phyloP scores from a whole-genome alignment of 2,113 vertebrate genomes.

The Coryphaenoides rupestris region DNA sequence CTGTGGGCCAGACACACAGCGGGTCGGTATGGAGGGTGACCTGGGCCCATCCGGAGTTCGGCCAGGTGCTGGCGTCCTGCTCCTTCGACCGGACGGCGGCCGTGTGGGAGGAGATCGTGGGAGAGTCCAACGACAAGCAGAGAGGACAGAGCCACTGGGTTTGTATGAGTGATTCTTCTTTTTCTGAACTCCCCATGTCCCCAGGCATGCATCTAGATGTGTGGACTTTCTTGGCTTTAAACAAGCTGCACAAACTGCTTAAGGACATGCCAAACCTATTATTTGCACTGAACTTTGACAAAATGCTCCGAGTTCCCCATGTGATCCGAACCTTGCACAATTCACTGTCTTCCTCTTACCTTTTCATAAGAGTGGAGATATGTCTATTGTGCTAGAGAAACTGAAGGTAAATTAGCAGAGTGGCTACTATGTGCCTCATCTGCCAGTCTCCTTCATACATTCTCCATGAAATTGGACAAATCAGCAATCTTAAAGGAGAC shows the following conservation, averaged over 20 bases:
- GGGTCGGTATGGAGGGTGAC: slow-evolving; percentile 98
- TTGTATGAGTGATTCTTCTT: too few species aligned
- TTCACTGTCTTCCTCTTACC: slow-evolving; percentile 72
- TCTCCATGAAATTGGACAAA: too few species aligned
- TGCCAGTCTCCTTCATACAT: slow-evolving; percentile 80
- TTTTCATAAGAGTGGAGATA: slow-evolving; percentile 69
- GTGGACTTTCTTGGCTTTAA: too few species aligned
- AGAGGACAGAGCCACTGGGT: slow-evolving; percentile 98
- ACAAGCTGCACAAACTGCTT: too few species aligned
- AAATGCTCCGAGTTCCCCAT: too few species aligned
- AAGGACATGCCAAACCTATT: too few species aligned
- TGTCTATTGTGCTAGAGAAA: slow-evolving; percentile 75
- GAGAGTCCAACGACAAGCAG: slow-evolving; percentile 97
- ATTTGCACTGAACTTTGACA: too few species aligned
- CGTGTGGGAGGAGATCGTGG: slow-evolving; percentile 98
- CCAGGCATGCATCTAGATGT: too few species aligned
- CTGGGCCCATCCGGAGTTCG: slow-evolving; percentile 97
- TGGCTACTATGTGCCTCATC: slow-evolving; percentile 61
- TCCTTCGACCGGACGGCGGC: slow-evolving; percentile 96
- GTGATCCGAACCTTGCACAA: slow-evolving; percentile 54
- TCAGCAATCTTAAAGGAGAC: too few species aligned
- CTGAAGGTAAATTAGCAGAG: slow-evolving; percentile 79
- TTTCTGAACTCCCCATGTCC: too few species aligned
- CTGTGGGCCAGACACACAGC: slow-evolving; percentile 88
- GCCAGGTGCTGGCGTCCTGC: slow-evolving; percentile 93